These are phyloP conservation scores for Cremastobaeus sp. DNA, from an alignment of 2,888 invertebrate species.

Conservation along the genomic window DNA sequence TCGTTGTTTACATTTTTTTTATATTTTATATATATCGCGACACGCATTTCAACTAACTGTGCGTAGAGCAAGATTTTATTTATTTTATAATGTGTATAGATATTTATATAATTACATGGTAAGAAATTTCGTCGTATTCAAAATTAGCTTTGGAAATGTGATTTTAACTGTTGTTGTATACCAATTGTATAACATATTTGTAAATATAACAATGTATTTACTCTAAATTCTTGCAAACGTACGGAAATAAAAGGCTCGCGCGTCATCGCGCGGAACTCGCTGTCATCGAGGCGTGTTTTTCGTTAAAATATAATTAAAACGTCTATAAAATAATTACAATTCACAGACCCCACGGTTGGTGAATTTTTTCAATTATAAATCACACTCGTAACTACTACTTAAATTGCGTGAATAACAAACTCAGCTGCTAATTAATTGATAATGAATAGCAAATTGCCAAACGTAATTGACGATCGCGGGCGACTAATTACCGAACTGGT, in stretches of 20 bases:
- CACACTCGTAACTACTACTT: conserved; percentile 17
- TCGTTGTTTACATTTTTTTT: conserved; percentile 16
- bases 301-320: conserved; percentile 4
- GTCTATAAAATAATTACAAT: conserved; percentile 14
- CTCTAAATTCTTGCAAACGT: conserved; percentile 14
- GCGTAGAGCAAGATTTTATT: conserved; percentile 7
- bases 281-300: conserved; percentile 13
- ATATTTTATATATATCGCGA: conserved; percentile 5
- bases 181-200: neutral
- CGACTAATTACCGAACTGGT: conserved; percentile 30
- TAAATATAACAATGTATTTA: conserved; percentile 30
- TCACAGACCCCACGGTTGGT: conserved; percentile 20
- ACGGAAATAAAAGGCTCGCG: neutral
- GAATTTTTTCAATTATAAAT: conserved; percentile 29
- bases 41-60: neutral
- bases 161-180: conserved; percentile 22
- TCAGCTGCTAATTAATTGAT: conserved; percentile 39
- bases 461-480: conserved; percentile 38
- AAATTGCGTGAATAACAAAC: conserved; percentile 32
- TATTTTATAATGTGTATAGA: conserved; percentile 21
- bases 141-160: conserved; percentile 46
- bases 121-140: conserved; percentile 22
- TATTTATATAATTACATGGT: conserved; percentile 17
- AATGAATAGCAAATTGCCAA: conserved; percentile 41
- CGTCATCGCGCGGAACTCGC: neutral